A percentile compares a stretch with the other conserved stretches of the same genome.
phyloP scores from a whole-genome alignment of 2,113 vertebrate species.

The Melanotaenia duboulayi region DNA sequence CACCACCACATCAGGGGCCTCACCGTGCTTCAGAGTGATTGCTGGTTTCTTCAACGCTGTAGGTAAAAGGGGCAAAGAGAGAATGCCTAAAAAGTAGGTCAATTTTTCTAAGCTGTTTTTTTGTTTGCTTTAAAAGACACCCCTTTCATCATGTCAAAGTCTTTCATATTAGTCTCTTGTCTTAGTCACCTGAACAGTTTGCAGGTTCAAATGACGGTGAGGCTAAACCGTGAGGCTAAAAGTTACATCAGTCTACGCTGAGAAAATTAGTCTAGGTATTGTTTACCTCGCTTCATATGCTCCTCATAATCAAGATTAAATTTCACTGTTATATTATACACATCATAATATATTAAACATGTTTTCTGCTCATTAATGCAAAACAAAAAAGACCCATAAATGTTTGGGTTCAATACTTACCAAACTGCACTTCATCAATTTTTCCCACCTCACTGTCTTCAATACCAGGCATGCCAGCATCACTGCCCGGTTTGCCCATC shows the following conservation, averaged over 20 bases:
- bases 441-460: conserved; percentile 95
- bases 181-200: too few species aligned
- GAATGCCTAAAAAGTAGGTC: not conserved
- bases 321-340: not conserved
- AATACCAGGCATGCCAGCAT: conserved; percentile 98
- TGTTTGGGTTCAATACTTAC: conserved; percentile 72
- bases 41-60: conserved; percentile 83
- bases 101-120: not conserved
- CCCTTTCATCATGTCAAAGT: not conserved
- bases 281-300: not conserved
- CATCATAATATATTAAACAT: not conserved
- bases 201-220: not conserved
- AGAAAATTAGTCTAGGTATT: not conserved
- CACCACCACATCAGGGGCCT: conserved; percentile 51
- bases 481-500: conserved; percentile 88
- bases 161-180: too few species aligned
- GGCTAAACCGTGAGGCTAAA: not conserved
- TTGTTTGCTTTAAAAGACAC: too few species aligned
- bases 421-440: conserved; percentile 87
- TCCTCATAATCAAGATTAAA: not conserved
- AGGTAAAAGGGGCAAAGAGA: not conserved
- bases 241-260: not conserved
- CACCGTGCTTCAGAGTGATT: conserved; percentile 78
- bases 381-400: not conserved
- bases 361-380: not conserved